Conservation (phyloP, 2,113 vertebrate species). For the Globicephala melas region DNA sequence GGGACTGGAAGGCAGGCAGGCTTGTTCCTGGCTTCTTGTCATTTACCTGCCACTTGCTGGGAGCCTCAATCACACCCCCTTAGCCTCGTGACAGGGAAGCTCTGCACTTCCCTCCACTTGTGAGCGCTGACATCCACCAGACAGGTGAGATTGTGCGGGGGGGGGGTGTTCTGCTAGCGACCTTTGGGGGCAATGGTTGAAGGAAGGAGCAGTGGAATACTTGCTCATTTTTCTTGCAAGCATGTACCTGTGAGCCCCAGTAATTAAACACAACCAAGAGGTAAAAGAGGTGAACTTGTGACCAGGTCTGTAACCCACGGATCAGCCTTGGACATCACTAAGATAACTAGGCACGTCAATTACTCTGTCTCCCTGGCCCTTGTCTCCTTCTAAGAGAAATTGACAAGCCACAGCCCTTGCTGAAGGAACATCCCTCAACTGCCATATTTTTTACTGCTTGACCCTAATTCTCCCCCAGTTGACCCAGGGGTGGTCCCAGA, state of each 20-base stretch:
- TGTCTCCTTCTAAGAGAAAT: neutral
- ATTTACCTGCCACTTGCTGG: neutral
- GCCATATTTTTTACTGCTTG: neutral
- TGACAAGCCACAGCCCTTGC: neutral
- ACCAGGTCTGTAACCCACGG: neutral
- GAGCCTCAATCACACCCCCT: neutral
- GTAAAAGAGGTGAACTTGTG: neutral
- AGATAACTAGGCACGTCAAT: neutral
- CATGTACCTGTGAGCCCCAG: neutral
- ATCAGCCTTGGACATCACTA: neutral
- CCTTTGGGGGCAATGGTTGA: too few species aligned
- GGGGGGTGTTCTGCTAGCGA: rapidly evolving
- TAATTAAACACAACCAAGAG: neutral
- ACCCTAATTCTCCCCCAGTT: neutral
- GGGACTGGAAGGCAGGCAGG: neutral
- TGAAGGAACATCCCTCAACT: neutral
- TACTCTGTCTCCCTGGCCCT: neutral
- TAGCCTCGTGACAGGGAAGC: neutral
- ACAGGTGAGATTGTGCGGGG: rapidly evolving
- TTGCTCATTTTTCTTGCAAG: neutral
- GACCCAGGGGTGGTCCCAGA: neutral
- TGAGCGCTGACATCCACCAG: neutral
- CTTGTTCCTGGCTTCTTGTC: neutral
- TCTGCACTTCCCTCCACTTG: neutral
- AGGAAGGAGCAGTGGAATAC: neutral